Evolutionary conservation across 1,140 invertebrate species (phyloP), one percentile per base, ranked within the genome.

Genomic region (Caerostris darwini): DNA sequence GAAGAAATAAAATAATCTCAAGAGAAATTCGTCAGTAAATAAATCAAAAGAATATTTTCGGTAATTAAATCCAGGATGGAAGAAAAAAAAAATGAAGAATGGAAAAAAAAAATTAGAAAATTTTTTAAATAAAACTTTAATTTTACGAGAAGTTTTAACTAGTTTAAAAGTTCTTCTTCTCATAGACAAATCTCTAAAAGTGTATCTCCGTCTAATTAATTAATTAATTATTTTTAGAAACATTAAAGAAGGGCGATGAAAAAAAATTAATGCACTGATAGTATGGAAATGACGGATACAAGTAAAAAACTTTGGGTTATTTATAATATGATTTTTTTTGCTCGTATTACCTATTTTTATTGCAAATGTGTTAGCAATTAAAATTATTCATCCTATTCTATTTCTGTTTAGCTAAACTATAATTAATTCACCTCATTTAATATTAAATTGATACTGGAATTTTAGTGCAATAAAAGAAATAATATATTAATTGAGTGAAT

Each of bases 101-200:
- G 19, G 10, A 12, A 77, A 10, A 77, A 50, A 53, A 5, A 14
- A 77, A 64, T 3, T 14, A 61, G 59, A 77, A 77, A 53, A 50
- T 50, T 77, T 8, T 50, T 3, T 12, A 34, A 53, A 77, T 77
- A 77, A 53, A 77, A 77, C 71, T 77, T 77, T 77, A 77, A 77
- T 77, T 50, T 77, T 77, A 34, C 34, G 7, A 77, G 71, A 77
- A 77, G 53, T 77, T 77, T n/a, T 77, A 77, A 77, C 71, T 77
- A 77, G 71, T 14, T 77, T 50, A 77, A 71, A 34, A 50, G 8
- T 77, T 50, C 14, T 34, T 50, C 53, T 50, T 53, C 61, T 53
- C 19, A 1, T 3, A 77, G 71, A 77, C 71, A 77, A 77, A 50
- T 12, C 5, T 77, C 19, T 53, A 53, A 50, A 77, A 77, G 19